Conservation (phyloP, 2,113 vertebrate species). For the Ceyx melanurus region DNA sequence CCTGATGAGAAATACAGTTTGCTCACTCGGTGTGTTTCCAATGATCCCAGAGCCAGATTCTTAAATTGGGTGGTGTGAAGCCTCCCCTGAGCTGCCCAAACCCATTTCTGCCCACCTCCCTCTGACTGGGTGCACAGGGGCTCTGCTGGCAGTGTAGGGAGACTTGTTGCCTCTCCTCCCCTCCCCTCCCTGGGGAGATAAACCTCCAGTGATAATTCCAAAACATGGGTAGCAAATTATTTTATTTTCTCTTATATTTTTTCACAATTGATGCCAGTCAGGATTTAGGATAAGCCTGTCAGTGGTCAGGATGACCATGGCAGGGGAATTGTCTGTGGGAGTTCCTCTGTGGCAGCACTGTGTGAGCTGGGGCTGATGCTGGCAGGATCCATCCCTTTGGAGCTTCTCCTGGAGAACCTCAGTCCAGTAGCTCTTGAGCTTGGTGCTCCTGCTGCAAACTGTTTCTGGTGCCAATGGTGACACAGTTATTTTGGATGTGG, state of each 20-base stretch:
- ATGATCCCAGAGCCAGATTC: background rate
- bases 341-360: background rate
- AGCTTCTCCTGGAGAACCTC: background rate
- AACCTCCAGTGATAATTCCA: background rate
- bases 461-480: background rate
- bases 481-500: background rate
- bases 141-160: background rate
- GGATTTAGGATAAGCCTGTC: background rate
- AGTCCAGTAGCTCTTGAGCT: accelerated
- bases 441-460: background rate
- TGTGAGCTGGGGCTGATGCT: background rate
- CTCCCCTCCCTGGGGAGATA: background rate
- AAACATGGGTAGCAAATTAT: background rate
- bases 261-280: background rate
- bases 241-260: background rate
- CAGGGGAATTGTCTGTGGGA: background rate
- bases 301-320: background rate
- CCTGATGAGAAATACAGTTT: background rate
- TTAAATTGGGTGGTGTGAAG: background rate
- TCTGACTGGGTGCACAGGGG: background rate
- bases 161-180: background rate
- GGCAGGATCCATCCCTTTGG: background rate
- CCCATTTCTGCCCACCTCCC: background rate
- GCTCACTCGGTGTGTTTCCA: background rate
- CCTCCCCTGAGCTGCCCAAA: background rate